A percentile compares a stretch with the other conserved stretches of the same genome.
These are phyloP conservation scores for Leptinotarsa lineolata DNA, from an alignment of 1,140 invertebrate species.

Conservation along the genomic window DNA sequence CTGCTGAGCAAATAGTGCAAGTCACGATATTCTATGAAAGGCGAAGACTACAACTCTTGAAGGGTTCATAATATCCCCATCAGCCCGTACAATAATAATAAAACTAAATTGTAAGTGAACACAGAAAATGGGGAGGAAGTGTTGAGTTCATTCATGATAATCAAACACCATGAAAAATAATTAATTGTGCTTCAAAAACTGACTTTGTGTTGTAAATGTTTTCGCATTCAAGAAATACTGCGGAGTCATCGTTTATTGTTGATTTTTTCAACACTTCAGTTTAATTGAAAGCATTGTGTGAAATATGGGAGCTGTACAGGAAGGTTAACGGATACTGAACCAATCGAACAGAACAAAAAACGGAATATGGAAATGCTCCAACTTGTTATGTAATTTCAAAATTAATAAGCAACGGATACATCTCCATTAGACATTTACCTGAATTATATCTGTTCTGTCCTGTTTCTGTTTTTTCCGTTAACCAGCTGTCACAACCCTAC, in stretches of 20 bases:
- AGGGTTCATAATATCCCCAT: constrained; percentile 49
- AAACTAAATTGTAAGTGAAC: constrained; percentile 33
- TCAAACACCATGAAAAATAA: constrained; percentile 53
- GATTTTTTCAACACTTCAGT: constrained; percentile 39
- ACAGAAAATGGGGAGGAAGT: constrained; percentile 47
- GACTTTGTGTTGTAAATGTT: constrained; percentile 46
- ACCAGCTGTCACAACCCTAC: too few species aligned
- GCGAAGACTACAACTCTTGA: constrained; percentile 40
- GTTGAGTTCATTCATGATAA: constrained; percentile 45
- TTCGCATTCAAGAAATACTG: constrained; percentile 42
- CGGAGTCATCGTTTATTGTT: constrained; percentile 42
- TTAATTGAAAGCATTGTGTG: constrained; percentile 3
- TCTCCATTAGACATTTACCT: too few species aligned
- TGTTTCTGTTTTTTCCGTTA: too few species aligned
- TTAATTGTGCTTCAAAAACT: constrained; percentile 52
- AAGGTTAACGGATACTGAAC: not conserved
- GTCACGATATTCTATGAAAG: constrained; percentile 38
- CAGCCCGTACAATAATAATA: constrained; percentile 29
- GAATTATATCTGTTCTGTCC: too few species aligned
- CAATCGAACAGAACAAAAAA: too few species aligned
- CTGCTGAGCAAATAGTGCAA: constrained; percentile 29
- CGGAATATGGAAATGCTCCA: too few species aligned
- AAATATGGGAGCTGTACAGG: not conserved
- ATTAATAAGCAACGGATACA: too few species aligned
- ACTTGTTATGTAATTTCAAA: too few species aligned